Conservation (phyloP, 2,888 invertebrate species). For the Lamproptera curius region DNA sequence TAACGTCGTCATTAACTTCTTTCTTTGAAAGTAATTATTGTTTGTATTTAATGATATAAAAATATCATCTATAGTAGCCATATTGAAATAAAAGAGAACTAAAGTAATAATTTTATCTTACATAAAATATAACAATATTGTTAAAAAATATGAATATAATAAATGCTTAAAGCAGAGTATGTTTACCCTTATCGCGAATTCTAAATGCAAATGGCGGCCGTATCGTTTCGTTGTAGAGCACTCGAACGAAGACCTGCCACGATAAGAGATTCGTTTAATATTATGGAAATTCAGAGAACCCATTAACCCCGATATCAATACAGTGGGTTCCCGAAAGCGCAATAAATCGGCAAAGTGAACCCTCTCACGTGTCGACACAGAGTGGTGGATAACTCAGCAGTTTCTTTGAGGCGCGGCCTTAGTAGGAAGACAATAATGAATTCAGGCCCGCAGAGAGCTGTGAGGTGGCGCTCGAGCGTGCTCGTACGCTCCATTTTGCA, state of each 20-base stretch:
- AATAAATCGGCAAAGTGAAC: constrained; percentile 52
- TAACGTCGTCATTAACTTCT: too few relatives aligned
- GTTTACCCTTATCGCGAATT: too few relatives aligned
- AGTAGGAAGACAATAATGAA: constrained; percentile 68
- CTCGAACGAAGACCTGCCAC: background rate
- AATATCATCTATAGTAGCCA: too few relatives aligned
- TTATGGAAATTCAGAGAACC: constrained; percentile 19
- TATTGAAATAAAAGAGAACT: too few relatives aligned
- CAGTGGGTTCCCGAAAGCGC: constrained; percentile 50
- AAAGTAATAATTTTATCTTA: too few relatives aligned
- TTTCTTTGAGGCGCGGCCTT: constrained; percentile 70
- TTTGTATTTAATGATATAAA: too few relatives aligned
- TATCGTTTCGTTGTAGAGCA: background rate
- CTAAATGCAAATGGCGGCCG: too few relatives aligned
- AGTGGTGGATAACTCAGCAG: constrained; percentile 57
- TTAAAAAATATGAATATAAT: too few relatives aligned
- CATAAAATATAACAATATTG: too few relatives aligned
- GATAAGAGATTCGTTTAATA: background rate
- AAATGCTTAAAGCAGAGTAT: too few relatives aligned
- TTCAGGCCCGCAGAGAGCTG: constrained; percentile 51
- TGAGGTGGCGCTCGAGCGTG: constrained; percentile 44
- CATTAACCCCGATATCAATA: constrained; percentile 46
- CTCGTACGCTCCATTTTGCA: constrained; percentile 66
- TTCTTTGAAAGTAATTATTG: too few relatives aligned
- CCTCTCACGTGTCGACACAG: constrained; percentile 44